Conservation (phyloP, 2,113 vertebrate species). For the Tiliqua scincoides region DNA sequence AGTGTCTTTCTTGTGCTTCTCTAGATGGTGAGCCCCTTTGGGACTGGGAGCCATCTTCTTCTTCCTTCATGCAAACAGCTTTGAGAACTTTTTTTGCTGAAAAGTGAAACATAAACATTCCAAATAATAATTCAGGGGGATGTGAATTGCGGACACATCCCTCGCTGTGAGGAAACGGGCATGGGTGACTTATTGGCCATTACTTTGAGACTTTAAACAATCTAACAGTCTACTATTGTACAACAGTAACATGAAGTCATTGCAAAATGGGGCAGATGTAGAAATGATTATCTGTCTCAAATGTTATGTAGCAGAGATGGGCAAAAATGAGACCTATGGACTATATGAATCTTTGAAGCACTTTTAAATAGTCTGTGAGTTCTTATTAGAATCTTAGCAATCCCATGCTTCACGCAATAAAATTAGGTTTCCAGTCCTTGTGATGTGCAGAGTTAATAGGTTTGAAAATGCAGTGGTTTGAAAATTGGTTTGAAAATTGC, state of each 20-base stretch:
- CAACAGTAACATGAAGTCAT: not conserved
- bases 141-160: not conserved
- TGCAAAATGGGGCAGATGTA: too few species aligned
- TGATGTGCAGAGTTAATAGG: not conserved
- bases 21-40: too few species aligned
- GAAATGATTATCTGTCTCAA: not conserved
- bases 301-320: not conserved
- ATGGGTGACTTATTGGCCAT: not conserved
- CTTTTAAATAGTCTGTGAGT: not conserved
- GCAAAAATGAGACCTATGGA: not conserved
- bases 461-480: not conserved
- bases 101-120: too few species aligned
- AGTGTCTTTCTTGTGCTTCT: too few species aligned
- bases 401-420: not conserved
- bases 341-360: not conserved
- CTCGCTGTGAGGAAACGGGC: not conserved
- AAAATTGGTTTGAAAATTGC: too few species aligned
- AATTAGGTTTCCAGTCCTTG: not conserved
- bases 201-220: not conserved
- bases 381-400: not conserved
- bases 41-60: too few species aligned
- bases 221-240: too few species aligned
- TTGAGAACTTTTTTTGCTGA: too few species aligned
- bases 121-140: too few species aligned
- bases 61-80: too few species aligned